Base-by-base conservation (phyloP, 2,113 vertebrate genomes). In the Antechinus flavipes region DNA sequence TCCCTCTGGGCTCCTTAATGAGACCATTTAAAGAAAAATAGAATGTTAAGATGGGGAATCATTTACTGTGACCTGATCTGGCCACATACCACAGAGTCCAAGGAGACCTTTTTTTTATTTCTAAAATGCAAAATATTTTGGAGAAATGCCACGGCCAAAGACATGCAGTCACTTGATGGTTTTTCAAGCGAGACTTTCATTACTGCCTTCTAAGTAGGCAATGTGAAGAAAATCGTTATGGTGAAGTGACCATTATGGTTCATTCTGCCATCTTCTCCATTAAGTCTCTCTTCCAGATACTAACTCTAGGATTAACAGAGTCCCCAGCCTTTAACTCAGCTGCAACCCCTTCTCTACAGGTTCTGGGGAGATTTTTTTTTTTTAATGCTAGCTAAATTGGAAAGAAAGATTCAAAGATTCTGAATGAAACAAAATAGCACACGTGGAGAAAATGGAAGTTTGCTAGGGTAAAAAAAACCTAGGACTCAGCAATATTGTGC, bases 51-150 rank as follows among this genome's bases (percentile, higher is more conserved):
- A 3, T 47, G 54, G n/a, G 89, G 14, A n/a, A 11, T 26, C 23
- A 9, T 26, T 25, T 22, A 1, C 42, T 46, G 12, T 3, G 30
- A 47, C 91, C 53, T 0, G 3, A 52, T 30, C 52, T 42, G 35
- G 46, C 42, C 35, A 1, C 0, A 7, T 26, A 23, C 50, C 1
- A 12, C 90, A 50, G 8, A 35, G 9, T 0, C 14, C 58, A 10
- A 8, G 1, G 35, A 93, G 49, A 16, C 9, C 47, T 11, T 8
- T 14, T 35, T 8, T 2, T 30, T 10, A 16, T 2, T 47, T 35
- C 25, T 0, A 0, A 12, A 10, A 54, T 0, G 11, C n/a, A n/a
- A 54, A 46, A 22, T 16, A 0, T n/a, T 8, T 9, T 2, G 47
- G 49, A 61, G 35, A 55, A 42, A 53, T 4, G 24, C 0, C 24